These are phyloP conservation scores for Heteropelma amictum DNA, from an alignment of 2,888 invertebrate genomes.

Conservation along the genomic window DNA sequence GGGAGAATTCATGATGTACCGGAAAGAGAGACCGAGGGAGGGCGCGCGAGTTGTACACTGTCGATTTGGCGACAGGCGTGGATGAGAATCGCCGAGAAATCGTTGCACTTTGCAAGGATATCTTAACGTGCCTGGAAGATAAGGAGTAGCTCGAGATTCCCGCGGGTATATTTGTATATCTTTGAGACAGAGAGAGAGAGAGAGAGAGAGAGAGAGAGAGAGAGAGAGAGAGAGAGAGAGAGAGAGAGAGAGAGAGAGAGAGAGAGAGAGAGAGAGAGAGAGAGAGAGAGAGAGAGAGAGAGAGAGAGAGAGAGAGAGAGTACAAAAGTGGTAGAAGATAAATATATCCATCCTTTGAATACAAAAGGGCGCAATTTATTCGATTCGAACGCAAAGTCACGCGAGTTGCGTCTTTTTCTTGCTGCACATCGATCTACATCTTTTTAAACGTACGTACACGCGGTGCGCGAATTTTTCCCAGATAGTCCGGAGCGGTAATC, in stretches of 20 bases:
- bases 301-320: too few species aligned
- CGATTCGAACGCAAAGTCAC: neutral
- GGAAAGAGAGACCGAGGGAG: neutral
- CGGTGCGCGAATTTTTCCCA: conserved; percentile 13
- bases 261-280: too few species aligned
- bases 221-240: too few species aligned
- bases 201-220: too few species aligned
- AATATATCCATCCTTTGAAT: too few species aligned
- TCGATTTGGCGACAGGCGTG: conserved; percentile 45
- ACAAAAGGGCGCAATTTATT: neutral
- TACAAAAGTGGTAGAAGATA: too few species aligned
- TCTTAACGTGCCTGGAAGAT: conserved; percentile 35
- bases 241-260: too few species aligned
- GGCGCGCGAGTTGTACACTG: conserved; percentile 38
- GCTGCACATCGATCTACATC: neutral
- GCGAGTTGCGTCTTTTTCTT: too few species aligned
- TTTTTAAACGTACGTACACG: neutral
- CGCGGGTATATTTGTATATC: conserved; percentile 1
- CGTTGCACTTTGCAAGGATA: conserved; percentile 33
- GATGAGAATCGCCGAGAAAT: conserved; percentile 47
- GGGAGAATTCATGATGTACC: too few species aligned
- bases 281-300: too few species aligned
- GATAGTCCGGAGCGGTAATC: conserved; percentile 45
- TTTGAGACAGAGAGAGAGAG: neutral
- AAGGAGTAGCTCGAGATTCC: conserved; percentile 27